Conservation (phyloP, 2,888 invertebrate species). For the Allophyes oxyacanthae region DNA sequence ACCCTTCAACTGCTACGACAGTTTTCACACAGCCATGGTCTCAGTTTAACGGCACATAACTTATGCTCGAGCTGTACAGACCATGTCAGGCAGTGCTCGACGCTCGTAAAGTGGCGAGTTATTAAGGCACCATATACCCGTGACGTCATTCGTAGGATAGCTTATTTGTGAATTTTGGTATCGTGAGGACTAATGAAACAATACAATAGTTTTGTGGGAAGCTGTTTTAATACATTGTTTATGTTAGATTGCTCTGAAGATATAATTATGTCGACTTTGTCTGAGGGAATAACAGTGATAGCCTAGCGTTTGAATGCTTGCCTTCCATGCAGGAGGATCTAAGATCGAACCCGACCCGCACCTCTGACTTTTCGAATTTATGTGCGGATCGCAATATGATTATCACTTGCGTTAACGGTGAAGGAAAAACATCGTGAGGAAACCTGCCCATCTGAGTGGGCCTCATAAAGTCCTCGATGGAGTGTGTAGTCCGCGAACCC, state of each 20-base stretch:
- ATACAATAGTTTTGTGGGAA: constrained; percentile 23
- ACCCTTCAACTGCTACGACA: constrained; percentile 22
- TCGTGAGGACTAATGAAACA: constrained; percentile 31
- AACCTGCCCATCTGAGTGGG: too few relatives aligned
- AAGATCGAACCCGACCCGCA: too few relatives aligned
- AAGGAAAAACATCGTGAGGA: too few relatives aligned
- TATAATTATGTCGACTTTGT: background rate
- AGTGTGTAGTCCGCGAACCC: too few relatives aligned
- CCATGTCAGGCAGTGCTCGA: constrained; percentile 33
- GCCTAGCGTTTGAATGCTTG: too few relatives aligned
- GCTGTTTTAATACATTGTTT: constrained; percentile 16
- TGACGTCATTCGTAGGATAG: constrained; percentile 36
- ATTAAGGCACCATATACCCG: constrained; percentile 21
- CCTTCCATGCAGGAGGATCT: too few relatives aligned
- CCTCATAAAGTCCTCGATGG: too few relatives aligned
- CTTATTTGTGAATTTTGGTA: constrained; percentile 32
- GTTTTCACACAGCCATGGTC: constrained; percentile 34
- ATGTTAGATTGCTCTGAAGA: background rate
- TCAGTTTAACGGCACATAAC: constrained; percentile 50
- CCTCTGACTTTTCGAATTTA: too few relatives aligned
- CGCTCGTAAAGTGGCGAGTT: constrained; percentile 44
- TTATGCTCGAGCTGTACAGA: constrained; percentile 37
- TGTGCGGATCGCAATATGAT: too few relatives aligned
- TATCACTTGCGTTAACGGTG: too few relatives aligned
- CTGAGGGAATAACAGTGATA: too few relatives aligned